Percentiles rank a stretch among this genome's conserved stretches.
phyloP scores from a whole-genome alignment of 2,797 vertebrate genomes.

The Distichodus sexfasciatus region DNA sequence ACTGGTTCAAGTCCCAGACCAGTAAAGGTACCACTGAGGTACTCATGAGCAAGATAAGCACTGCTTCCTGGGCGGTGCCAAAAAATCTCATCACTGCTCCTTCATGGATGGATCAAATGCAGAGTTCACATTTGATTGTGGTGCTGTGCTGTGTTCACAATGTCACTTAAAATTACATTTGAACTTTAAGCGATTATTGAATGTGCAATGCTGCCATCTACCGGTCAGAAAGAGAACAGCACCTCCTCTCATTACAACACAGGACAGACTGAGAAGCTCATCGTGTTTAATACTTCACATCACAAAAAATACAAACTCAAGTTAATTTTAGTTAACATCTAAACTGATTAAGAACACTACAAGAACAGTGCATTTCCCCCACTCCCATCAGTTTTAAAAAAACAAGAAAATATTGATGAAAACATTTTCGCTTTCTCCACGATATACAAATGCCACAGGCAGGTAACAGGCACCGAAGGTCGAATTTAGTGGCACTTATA shows the following conservation, averaged over 20 bases:
- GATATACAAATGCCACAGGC: neutral
- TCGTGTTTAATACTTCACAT: conserved; percentile 54
- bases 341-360: neutral
- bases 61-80: no score
- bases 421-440: neutral
- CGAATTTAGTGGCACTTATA: neutral
- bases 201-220: conserved; percentile 22
- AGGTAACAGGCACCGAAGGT: neutral
- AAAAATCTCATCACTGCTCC: no score
- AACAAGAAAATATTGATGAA: neutral
- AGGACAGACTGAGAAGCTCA: conserved; percentile 46
- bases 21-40: no score
- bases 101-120: no score
- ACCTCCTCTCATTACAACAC: neutral
- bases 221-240: conserved; percentile 21
- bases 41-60: no score
- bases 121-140: no score
- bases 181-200: no score
- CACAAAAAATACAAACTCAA: conserved; percentile 33
- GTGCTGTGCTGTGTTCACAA: no score
- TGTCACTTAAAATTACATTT: no score
- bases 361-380: neutral
- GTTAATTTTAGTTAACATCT: neutral
- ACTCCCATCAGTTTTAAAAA: neutral
- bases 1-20: no score